phyloP scores from a whole-genome alignment of 2,113 vertebrate genomes.

The Canis aureus region DNA sequence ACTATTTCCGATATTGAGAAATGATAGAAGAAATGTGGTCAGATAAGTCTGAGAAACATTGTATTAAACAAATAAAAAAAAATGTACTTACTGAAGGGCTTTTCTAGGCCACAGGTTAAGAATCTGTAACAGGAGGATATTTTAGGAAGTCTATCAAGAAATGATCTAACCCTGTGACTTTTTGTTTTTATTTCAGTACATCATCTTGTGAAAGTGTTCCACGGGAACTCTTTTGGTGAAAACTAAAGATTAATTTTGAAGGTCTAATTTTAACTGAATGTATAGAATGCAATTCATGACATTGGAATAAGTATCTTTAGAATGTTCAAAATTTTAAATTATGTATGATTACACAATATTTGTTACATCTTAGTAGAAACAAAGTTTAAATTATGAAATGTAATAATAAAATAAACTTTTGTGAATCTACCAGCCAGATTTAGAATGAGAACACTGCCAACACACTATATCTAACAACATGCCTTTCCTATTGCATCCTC shows the following conservation, averaged over 20 bases:
- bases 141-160: neutral
- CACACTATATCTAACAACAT: accelerated
- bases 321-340: neutral
- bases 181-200: neutral
- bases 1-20: neutral
- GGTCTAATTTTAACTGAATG: neutral
- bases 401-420: neutral
- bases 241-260: neutral
- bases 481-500: accelerated
- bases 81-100: neutral
- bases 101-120: neutral
- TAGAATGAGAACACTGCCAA: neutral
- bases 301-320: neutral
- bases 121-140: neutral
- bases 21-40: neutral
- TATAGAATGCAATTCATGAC: neutral
- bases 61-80: neutral
- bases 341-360: neutral
- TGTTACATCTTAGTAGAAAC: neutral
- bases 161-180: neutral
- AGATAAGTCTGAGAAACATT: neutral
- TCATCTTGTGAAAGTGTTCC: neutral
- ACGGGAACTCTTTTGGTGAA: neutral
- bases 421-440: neutral
- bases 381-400: neutral